A percentile compares a stretch with the other conserved stretches of the same genome.
These are phyloP conservation scores for Strongylocentrotus purpuratus DNA, from an alignment of 35 echinoderm and acorn worm species.

Conservation along the genomic window DNA sequence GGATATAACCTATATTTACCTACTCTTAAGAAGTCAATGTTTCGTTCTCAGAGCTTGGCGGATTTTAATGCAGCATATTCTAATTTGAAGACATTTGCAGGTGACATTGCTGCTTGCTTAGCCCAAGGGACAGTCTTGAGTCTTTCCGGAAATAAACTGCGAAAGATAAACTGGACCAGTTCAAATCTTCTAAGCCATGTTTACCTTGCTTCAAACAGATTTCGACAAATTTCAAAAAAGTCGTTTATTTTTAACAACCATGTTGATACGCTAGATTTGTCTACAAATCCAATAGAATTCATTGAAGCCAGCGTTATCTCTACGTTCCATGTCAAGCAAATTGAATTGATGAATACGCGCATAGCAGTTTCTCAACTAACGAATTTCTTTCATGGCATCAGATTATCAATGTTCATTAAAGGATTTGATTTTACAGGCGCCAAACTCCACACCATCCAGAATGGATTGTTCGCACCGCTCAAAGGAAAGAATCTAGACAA, in stretches of 20 bases:
- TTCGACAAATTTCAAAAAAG: not conserved
- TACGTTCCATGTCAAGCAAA: not conserved
- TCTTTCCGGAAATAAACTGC: not conserved
- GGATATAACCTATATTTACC: not conserved
- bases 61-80: not conserved
- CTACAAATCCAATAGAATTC: not conserved
- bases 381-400: not conserved
- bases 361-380: not conserved
- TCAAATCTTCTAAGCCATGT: not conserved
- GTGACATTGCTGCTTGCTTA: not conserved
- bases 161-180: not conserved
- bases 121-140: not conserved
- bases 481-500: not conserved
- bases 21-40: not conserved
- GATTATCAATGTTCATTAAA: not conserved
- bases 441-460: not conserved
- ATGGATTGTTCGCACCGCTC: not conserved
- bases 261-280: not conserved
- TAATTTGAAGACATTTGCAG: not conserved
- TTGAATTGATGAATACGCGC: not conserved
- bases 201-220: not conserved
- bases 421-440: not conserved
- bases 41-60: not conserved
- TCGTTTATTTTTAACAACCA: not conserved
- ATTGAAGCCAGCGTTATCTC: not conserved